Evolutionary conservation across 2,113 vertebrate genomes (phyloP), one percentile per base, ranked within the genome.

Genomic region (Chunga burmeisteri): DNA sequence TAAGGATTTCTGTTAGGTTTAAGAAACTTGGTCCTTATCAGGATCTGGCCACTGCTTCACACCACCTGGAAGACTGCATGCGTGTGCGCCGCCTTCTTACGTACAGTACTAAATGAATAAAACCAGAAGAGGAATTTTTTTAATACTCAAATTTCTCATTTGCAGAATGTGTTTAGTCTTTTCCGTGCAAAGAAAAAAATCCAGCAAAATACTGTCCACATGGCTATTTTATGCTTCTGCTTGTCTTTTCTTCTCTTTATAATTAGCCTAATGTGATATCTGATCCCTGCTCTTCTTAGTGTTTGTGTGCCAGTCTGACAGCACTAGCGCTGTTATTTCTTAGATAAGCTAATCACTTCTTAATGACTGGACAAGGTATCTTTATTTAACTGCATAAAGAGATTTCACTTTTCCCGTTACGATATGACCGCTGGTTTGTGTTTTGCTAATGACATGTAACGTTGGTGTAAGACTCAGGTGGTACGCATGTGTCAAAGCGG

Each of bases 351-450:
- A 97, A 97, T 97, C 81, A 91, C 81, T 81, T 89, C 94, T 90
- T 96, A 97, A 97, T 97, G 91, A 96, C 93, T 90, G 94, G 78
- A 96, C 87, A 90, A 95, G 96, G 96, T 93, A 80, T 85, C 93
- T 85, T 94, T 96, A 91, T 95, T 93, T 95, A 95, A 90, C 91
- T 58, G 58, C 90, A 81, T 96, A 96, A 94, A 96, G 93, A 95
- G 87, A 90, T 89, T 94, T 90, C 85, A 96, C 93, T 97, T 96
- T 95, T 96, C 95, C 87, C 21, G 10, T 96, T 94, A 72, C 94
- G 93, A 66, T 87, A 40, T 66, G 73, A 81, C 84, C 0, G 1
- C 90, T 97, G 94, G 84, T 75, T 94, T 95, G 53, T 85, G 67
- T 95, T 97, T 80, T 46, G 81, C 80, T 95, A 95, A 88, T 89